Percentiles rank a stretch among this genome's conserved stretches.
These are phyloP conservation scores for Daktulosphaira vitifoliae DNA, from an alignment of 1,140 invertebrate species.

Conservation along the genomic window DNA sequence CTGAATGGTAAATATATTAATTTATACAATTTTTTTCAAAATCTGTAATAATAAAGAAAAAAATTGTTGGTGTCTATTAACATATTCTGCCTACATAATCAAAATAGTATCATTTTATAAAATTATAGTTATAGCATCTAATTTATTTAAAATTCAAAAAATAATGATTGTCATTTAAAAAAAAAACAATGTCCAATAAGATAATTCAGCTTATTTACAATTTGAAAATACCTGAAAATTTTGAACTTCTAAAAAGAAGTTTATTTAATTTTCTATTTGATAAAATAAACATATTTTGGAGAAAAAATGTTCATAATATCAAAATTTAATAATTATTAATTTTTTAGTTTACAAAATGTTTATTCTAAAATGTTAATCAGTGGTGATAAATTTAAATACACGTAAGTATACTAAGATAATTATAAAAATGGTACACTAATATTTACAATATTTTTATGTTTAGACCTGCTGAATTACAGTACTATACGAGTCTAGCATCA, in stretches of 20 bases:
- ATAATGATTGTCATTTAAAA: no score
- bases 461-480: conserved; percentile 77
- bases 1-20: conserved; percentile 57
- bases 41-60: not conserved
- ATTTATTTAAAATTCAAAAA: no score
- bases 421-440: conserved; percentile 13
- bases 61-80: not conserved
- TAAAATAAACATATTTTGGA: no score
- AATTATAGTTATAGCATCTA: no score
- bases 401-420: conserved; percentile 50
- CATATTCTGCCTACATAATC: conserved; percentile 1
- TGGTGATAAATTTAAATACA: conserved; percentile 68
- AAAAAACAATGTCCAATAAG: no score
- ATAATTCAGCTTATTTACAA: no score
- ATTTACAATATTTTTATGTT: conserved; percentile 36
- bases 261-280: no score
- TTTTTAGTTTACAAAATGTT: conserved; percentile 66
- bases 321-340: conserved; percentile 32
- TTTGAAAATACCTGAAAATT: no score
- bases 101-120: not conserved
- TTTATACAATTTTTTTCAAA: conserved; percentile 14
- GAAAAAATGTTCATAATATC: no score
- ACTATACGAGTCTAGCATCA: conserved; percentile 72
- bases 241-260: no score
- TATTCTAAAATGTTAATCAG: conserved; percentile 76